Evolutionary conservation across 2,888 invertebrate species (phyloP).

Genomic region (Cacoxenus indagator): DNA sequence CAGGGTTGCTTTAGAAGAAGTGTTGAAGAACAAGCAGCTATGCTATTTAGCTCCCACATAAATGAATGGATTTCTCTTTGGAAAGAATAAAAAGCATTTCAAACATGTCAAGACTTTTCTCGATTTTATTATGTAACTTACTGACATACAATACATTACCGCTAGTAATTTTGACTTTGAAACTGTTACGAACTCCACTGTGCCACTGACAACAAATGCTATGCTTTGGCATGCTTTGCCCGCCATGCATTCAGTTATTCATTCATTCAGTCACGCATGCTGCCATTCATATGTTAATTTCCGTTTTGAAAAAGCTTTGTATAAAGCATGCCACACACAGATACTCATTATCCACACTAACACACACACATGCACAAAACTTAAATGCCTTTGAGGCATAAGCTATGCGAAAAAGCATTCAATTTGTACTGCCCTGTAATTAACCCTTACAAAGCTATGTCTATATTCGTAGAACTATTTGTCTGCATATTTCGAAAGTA

Average conservation of each 20-base stretch:
- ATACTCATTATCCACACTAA: neutral
- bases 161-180: constrained; percentile 15
- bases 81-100: constrained; percentile 51
- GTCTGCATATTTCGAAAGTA: neutral
- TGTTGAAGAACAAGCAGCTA: too few relatives aligned
- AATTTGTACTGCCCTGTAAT: constrained; percentile 4
- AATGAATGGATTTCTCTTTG: neutral
- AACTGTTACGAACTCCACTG: neutral
- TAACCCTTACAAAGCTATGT: neutral
- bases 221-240: neutral
- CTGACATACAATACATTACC: neutral
- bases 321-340: neutral
- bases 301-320: constrained; percentile 5
- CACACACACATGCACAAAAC: neutral
- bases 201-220: neutral
- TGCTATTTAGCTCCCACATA: neutral
- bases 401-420: neutral
- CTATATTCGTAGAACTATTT: neutral
- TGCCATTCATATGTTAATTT: constrained; percentile 48
- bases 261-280: constrained; percentile 8
- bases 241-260: too few relatives aligned
- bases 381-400: neutral
- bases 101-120: constrained; percentile 55
- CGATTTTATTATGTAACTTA: neutral
- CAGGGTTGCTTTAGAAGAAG: too few relatives aligned